Conservation (phyloP, 2,113 vertebrate species). For the Melanostigma gelatinosum region DNA sequence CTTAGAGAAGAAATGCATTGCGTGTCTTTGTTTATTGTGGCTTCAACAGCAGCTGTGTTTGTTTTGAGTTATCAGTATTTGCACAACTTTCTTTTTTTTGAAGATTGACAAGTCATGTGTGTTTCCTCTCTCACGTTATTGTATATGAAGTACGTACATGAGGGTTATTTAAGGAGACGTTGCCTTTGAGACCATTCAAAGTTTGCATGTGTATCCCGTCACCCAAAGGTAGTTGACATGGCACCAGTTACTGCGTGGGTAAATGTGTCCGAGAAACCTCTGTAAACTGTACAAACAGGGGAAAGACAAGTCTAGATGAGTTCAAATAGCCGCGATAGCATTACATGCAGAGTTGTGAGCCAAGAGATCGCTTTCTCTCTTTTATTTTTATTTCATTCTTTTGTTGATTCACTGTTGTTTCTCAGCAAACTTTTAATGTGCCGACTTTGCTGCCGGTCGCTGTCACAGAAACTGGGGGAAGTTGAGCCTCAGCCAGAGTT, state of each 20-base stretch:
- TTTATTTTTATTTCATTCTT: conserved; percentile 8
- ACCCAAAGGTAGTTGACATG: conserved; percentile 46
- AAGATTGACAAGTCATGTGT: conserved; percentile 28
- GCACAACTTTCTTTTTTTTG: conserved; percentile 11
- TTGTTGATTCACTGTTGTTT: conserved; percentile 54
- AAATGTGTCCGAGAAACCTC: conserved; percentile 49
- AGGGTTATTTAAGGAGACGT: conserved; percentile 46
- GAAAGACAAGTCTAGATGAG: conserved; percentile 20
- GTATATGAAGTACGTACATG: conserved; percentile 36
- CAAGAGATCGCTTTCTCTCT: conserved; percentile 23
- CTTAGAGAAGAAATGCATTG: conserved; percentile 57
- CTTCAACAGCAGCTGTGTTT: conserved; percentile 76
- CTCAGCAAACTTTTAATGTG: conserved; percentile 58
- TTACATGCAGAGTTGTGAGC: conserved; percentile 30
- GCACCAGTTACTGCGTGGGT: conserved; percentile 52
- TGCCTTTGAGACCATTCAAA: conserved; percentile 44
- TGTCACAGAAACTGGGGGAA: conserved; percentile 50
- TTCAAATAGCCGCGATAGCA: conserved; percentile 16
- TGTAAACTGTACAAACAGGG: conserved; percentile 51
- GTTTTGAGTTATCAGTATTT: conserved; percentile 64
- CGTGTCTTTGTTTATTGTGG: conserved; percentile 66
- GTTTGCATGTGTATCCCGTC: conserved; percentile 50
- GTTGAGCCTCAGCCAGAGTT: conserved; percentile 66
- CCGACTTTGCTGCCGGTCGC: conserved; percentile 59
- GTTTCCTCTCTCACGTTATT: conserved; percentile 36